phyloP scores from a whole-genome alignment of 2,113 vertebrate species.

The Cettia cetti region DNA sequence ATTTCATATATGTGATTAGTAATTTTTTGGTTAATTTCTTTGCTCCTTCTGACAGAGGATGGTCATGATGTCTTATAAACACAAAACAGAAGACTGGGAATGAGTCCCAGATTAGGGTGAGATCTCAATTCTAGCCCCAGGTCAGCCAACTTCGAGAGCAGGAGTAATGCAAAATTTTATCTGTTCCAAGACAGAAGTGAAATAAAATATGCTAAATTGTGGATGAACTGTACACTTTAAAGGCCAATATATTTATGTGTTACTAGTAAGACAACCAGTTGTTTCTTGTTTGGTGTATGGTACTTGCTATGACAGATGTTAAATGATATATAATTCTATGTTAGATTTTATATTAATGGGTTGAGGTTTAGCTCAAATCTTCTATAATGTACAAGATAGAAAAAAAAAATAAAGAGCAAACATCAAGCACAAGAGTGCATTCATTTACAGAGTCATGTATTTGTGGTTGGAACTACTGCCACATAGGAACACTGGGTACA shows the following conservation, averaged over 20 bases:
- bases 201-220: not conserved
- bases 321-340: not conserved
- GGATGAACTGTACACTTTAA: not conserved
- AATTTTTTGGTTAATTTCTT: not conserved
- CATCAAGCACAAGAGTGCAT: not conserved
- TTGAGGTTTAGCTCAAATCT: not conserved
- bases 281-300: not conserved
- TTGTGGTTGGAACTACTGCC: not conserved
- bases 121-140: not conserved
- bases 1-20: not conserved
- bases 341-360: not conserved
- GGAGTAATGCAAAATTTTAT: not conserved
- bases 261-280: not conserved
- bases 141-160: not conserved
- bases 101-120: not conserved
- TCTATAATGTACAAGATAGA: not conserved
- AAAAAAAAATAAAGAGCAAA: not conserved
- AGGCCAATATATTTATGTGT: not conserved
- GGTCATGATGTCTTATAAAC: not conserved
- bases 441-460: not conserved
- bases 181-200: not conserved
- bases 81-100: not conserved
- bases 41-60: not conserved
- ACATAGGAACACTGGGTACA: not conserved
- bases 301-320: not conserved